Base-by-base conservation (phyloP, 2,888 invertebrate genomes). In the Drosophila melanosoma region DNA sequence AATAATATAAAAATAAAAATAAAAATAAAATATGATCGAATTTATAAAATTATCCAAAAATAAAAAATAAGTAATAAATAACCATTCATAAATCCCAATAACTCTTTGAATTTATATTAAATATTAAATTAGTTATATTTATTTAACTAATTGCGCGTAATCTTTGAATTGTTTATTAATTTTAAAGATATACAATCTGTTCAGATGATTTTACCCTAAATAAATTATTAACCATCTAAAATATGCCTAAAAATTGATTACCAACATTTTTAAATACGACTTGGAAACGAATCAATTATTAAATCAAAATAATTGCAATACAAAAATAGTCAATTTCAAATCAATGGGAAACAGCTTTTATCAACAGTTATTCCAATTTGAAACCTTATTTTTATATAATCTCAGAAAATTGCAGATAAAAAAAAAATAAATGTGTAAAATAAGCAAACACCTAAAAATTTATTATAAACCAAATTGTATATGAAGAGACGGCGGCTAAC, bases 401-500 rank as follows among this genome's bases (percentile, higher is more conserved):
- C 40, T 32, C 7, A 33, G 35, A 56, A 40, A 65, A 49, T 11
- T 58, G 32, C 45, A 57, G 6, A 35, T 11, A 40, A 49, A 26
- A 54, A 54, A 33, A 35, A 12, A 36, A 52, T n/a, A 52, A 23
- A 52, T 26, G 35, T 49, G 35, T 33, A 23, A 40, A 66, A 32
- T 23, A 35, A 64, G 23, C 12, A 65, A 75, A 53, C n/a, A 33
- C 20, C 32, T 26, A 58, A 26, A 56, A 26, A 17, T 26, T 8
- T 49, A 26, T 32, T 38, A n/a, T 4, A 38, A n/a, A 17, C n/a
- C 11, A 38, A 23, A 17, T 35, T 8, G 29, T 29, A 52, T 49
- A 26, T 33, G 48, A 35, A 45, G 23, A 40, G 38, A 40, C 26
- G 53, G 60, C 57, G 38, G 54, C 64, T 45, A 62, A 67, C 54